Conservation (phyloP, 2,113 vertebrate species). For the Pachyramphus minor region DNA sequence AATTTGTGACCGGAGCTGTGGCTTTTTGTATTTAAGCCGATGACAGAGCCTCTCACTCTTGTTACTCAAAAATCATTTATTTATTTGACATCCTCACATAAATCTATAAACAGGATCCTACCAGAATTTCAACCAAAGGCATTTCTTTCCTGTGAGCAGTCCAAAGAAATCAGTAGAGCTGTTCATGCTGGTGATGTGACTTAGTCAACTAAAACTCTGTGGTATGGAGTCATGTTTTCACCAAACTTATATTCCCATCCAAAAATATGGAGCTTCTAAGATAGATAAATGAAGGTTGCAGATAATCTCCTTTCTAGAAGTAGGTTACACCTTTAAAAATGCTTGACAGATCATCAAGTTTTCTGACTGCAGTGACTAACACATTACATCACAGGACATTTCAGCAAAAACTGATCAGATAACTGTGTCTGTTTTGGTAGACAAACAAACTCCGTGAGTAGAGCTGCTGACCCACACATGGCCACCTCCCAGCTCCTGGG, state of each 20-base stretch:
- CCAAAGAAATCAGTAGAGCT: not conserved
- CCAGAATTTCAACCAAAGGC: not conserved
- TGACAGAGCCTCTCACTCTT: not conserved
- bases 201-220: not conserved
- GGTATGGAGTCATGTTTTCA: not conserved
- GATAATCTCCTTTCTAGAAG: not conserved
- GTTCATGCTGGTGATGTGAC: not conserved
- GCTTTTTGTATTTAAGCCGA: not conserved
- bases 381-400: not conserved
- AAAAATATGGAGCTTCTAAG: not conserved
- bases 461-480: not conserved
- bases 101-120: not conserved
- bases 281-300: not conserved
- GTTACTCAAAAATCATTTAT: not conserved
- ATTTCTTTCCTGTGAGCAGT: not conserved
- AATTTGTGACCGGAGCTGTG: not conserved
- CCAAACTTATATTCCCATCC: not conserved
- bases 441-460: not conserved
- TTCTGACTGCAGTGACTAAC: not conserved
- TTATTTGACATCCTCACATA: not conserved
- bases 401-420: slow-evolving; percentile 15
- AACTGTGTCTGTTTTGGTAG: not conserved
- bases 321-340: not conserved
- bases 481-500: not conserved
- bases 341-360: not conserved